These are phyloP conservation scores for Cygnus atratus DNA, from an alignment of 2,113 vertebrate species.

Conservation along the genomic window DNA sequence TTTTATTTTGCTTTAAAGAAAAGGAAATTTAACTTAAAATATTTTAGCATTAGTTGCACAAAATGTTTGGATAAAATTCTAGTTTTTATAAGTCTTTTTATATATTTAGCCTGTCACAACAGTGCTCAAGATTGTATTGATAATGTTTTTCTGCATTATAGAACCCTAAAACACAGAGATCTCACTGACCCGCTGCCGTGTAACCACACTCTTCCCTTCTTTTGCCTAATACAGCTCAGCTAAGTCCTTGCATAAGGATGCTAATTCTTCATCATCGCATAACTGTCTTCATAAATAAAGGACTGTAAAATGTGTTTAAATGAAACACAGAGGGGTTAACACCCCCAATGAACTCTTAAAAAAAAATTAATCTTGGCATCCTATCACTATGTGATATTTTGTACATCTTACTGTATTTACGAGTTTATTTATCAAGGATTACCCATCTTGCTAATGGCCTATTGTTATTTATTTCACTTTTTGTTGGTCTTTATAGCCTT, in stretches of 20 bases:
- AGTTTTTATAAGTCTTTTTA: conserved; percentile 99
- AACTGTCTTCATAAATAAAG: conserved; percentile 81
- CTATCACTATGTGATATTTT: conserved; percentile 97
- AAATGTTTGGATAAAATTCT: conserved; percentile 93
- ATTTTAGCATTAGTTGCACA: conserved; percentile 89
- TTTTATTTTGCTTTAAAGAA: conserved; percentile 85
- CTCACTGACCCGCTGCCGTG: conserved; percentile 78
- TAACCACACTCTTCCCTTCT: conserved; percentile 80
- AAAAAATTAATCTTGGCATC: conserved; percentile 86
- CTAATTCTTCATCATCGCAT: conserved; percentile 78
- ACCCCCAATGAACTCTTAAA: conserved; percentile 79
- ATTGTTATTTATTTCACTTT: conserved; percentile 91
- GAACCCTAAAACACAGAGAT: conserved; percentile 79
- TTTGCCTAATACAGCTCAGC: conserved; percentile 82
- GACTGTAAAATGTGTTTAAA: conserved; percentile 80
- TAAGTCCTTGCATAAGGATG: conserved; percentile 82
- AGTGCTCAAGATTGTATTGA: conserved; percentile 84
- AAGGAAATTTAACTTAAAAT: conserved; percentile 86
- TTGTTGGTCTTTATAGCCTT: conserved; percentile 87
- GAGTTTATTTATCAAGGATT: conserved; percentile 90
- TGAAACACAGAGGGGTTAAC: conserved; percentile 79
- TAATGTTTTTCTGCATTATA: conserved; percentile 82
- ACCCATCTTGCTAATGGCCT: conserved; percentile 88
- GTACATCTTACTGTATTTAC: conserved; percentile 95
- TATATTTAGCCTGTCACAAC: conserved; percentile 91